Percentiles rank a stretch among this genome's conserved stretches.
These are phyloP conservation scores for Cygnus buccinator DNA, from an alignment of 2,113 vertebrate species.

Conservation along the genomic window DNA sequence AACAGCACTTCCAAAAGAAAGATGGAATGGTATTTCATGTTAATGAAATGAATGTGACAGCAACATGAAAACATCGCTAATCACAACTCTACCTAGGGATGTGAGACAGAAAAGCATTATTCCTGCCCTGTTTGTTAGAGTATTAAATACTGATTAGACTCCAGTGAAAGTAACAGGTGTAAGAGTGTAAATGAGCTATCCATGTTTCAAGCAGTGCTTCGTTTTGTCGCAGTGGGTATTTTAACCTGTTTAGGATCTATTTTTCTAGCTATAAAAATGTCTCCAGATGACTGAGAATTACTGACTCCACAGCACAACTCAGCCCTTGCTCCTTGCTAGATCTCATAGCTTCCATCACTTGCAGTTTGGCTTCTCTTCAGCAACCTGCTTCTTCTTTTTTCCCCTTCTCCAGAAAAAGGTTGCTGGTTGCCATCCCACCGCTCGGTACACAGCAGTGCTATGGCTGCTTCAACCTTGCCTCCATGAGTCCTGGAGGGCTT, in stretches of 20 bases:
- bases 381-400: background rate
- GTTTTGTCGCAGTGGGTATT: background rate
- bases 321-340: background rate
- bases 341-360: background rate
- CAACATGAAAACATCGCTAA: background rate
- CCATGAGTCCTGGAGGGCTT: background rate
- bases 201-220: background rate
- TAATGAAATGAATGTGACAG: constrained; percentile 38
- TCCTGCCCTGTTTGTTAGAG: background rate
- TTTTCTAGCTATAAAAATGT: background rate
- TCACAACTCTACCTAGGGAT: constrained; percentile 16
- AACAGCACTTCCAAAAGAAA: background rate
- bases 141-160: constrained; percentile 20
- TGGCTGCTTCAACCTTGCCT: background rate
- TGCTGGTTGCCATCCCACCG: background rate
- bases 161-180: background rate
- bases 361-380: background rate
- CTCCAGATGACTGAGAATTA: constrained; percentile 2
- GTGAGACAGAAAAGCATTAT: background rate
- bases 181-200: background rate
- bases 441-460: rapidly evolving
- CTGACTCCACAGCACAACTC: background rate
- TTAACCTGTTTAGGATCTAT: constrained; percentile 1
- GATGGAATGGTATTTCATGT: background rate
- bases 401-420: background rate